Evolutionary conservation across 2,888 invertebrate genomes (phyloP).

Genomic region (Luperina testacea): DNA sequence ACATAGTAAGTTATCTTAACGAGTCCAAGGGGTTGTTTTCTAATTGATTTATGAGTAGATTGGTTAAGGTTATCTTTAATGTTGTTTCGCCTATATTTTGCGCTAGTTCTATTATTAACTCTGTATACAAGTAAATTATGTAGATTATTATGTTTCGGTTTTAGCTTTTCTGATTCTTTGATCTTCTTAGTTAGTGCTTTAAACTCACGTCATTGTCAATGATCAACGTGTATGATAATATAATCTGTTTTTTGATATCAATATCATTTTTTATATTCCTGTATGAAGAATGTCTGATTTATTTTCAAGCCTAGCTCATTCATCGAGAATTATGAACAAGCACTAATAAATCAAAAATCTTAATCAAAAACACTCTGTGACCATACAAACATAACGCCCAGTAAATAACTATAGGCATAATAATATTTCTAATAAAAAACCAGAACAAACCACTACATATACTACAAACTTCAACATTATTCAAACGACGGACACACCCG

Average conservation of each 20-base stretch:
- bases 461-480: slow-evolving; percentile 52
- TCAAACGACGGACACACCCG: slow-evolving; percentile 56
- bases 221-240: not conserved
- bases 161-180: not conserved
- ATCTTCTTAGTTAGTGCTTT: not conserved
- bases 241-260: not conserved
- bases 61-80: not conserved
- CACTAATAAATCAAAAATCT: slow-evolving; percentile 45
- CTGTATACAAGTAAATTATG: not conserved
- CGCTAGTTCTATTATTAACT: not conserved
- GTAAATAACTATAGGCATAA: slow-evolving; percentile 36
- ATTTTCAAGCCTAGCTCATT: slow-evolving; percentile 1
- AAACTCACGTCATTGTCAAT: not conserved
- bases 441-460: slow-evolving; percentile 42
- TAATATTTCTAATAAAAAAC: slow-evolving; percentile 50
- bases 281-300: slow-evolving; percentile 5
- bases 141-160: not conserved
- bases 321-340: slow-evolving; percentile 19
- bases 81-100: not conserved
- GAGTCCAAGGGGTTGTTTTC: slow-evolving; percentile 8
- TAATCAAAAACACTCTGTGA: slow-evolving; percentile 46
- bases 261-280: not conserved
- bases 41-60: slow-evolving; percentile 22
- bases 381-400: slow-evolving; percentile 60
- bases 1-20: slow-evolving; percentile 34